Evolutionary conservation across 2,888 invertebrate species (phyloP), one percentile per base, ranked within the genome.

Genomic region (Ptychoptera contaminata): DNA sequence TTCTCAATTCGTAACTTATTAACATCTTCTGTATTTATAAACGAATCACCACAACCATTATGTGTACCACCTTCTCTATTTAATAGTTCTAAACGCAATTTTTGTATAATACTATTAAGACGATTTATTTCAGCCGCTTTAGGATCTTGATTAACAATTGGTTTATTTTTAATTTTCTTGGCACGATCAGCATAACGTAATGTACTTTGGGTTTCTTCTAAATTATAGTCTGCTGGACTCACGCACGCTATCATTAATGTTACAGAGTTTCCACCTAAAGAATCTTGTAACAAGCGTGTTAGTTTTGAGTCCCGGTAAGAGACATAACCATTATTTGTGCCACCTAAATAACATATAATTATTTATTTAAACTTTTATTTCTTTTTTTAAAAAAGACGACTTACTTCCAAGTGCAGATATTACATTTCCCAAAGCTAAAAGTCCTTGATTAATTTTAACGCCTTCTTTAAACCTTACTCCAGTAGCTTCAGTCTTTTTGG

Each of bases 211-310:
- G 91, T 90, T 68, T 94, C 93, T 49, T 88, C 86, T 42, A 86
- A 63, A 59, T 84, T 84, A 51, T 83, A 84, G 59, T 84, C 84
- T 0, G 94, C 92, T 0, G 94, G 94, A 58, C 91, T 91, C 0
- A 93, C 79, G 61, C 94, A 96, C 0, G 94, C 94, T 46, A 96
- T 83, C 93, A 94, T 93, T n/a, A 94, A 60, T 0, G 94, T 94
- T 30, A 90, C 75, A 0, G 91, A 91, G 59, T 93, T 94, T 1
- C 94, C 94, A 12, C 94, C 94, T 7, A 94, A 70, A 6, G 92
- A 92, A 70, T 93, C 93, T 72, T 94, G 93, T 40, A 96, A 66
- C 8, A 96, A 64, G 46, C 94, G 71, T 0, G 96, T 96, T 1
- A 96, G 69, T 60, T 91, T 93, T 47, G 92, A 91, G 55, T 94